Conservation (phyloP, 1,140 invertebrate genomes). For the Caenorhabditis tropicalis region DNA sequence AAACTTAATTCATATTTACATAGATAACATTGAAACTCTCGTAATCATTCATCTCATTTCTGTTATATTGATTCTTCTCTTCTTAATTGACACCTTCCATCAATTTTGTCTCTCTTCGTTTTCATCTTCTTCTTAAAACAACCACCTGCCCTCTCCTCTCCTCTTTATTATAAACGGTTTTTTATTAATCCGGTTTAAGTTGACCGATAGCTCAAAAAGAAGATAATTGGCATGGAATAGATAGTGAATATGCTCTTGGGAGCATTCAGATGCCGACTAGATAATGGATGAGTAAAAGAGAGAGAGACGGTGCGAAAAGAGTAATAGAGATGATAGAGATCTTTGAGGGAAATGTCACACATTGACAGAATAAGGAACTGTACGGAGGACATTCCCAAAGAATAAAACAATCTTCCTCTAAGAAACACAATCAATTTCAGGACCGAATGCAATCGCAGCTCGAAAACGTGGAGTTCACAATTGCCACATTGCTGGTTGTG, state of each 20-base stretch:
- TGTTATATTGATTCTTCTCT: too few relatives aligned
- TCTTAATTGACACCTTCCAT: too few relatives aligned
- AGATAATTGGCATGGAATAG: neutral
- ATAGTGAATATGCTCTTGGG: conserved; percentile 5
- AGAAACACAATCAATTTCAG: conserved; percentile 50
- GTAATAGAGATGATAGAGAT: neutral
- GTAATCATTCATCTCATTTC: too few relatives aligned
- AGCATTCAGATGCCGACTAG: conserved; percentile 11
- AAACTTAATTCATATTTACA: too few relatives aligned
- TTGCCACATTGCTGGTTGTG: conserved; percentile 93
- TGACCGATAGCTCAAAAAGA: neutral
- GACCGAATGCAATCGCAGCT: conserved; percentile 46
- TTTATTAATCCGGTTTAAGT: neutral
- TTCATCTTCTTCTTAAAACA: neutral
- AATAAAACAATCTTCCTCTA: too few relatives aligned
- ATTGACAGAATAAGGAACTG: neutral
- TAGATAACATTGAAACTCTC: too few relatives aligned
- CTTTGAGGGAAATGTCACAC: conserved; percentile 11
- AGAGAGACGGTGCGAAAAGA: neutral
- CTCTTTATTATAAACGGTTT: neutral
- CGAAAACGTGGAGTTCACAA: conserved; percentile 79
- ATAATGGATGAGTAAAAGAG: neutral
- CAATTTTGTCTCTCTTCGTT: too few relatives aligned
- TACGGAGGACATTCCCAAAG: neutral
- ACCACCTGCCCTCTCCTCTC: neutral